These are phyloP conservation scores for Tipula helvola DNA, from an alignment of 2,888 invertebrate species.

Conservation along the genomic window DNA sequence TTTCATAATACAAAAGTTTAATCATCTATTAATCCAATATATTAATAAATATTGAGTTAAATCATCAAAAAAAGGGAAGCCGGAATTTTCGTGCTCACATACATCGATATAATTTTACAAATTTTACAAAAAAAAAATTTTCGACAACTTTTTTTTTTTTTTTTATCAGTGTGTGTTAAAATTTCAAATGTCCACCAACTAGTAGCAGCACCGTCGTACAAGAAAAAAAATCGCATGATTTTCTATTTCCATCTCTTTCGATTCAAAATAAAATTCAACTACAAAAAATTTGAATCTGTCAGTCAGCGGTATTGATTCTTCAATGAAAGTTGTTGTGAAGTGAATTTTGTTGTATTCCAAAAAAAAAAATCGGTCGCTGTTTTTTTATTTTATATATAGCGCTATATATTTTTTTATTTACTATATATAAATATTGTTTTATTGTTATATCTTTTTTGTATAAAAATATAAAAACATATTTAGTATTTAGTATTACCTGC, in stretches of 20 bases:
- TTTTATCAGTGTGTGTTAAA: neutral
- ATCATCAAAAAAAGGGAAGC: neutral
- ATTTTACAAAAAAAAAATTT: neutral
- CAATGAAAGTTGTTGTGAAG: neutral
- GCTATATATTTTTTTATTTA: neutral
- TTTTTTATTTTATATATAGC: neutral
- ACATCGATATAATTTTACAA: neutral
- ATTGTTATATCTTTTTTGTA: neutral
- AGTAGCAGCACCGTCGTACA: constrained; percentile 7
- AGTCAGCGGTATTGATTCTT: constrained; percentile 6
- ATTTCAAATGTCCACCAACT: constrained; percentile 5
- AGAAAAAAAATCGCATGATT: neutral
- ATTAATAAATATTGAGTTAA: neutral
- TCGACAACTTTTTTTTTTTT: neutral
- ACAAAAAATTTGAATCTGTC: neutral
- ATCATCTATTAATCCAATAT: neutral
- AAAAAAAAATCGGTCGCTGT: neutral
- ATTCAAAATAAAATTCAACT: neutral
- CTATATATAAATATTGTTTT: neutral
- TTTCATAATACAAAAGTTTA: neutral
- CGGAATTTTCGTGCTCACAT: neutral
- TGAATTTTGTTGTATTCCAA: neutral
- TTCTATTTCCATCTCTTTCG: neutral
- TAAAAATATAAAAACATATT: neutral
- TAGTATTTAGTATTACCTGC: neutral